Base-by-base conservation (phyloP, 2,888 invertebrate genomes). In the Hedychridium roseum region DNA sequence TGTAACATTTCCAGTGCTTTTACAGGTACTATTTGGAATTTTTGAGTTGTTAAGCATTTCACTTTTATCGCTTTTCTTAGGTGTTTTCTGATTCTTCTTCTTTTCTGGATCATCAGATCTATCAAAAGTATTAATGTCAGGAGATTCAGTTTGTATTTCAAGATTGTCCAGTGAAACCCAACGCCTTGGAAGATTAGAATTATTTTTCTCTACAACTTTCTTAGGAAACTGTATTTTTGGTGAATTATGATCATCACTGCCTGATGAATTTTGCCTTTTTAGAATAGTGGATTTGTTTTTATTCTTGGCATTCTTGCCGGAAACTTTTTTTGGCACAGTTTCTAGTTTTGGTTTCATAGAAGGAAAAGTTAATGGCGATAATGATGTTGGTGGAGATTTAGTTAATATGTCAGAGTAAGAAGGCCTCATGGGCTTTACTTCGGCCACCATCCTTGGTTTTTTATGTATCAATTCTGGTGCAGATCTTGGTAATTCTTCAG, bases 391-490 rank as follows among this genome's bases (percentile, higher is more conserved):
- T 5, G 81, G 82, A 4, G 82, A 82, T 79, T 92, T 92, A 20
- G 90, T 88, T 30, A 92, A 74, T 4, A 92, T 91, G 80, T 91
- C 92, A 0, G 92, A 92, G 74, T 92, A 92, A 9, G 90, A 88
- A 38, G 92, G 91, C 42, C 92, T 84, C 91, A 92, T 92, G 0
- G 92, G 92, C 68, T 90, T 90, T 0, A 92, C 92, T 80, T 92
- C 92, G 26, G 91, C 92, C 0, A 92, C 87, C 75, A 90, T 91
- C 39, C 91, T 83, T 45, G 82, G 82, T 57, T 88, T 89, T 63
- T 86, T 86, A 49, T 66, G 43, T 20, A 68, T 66, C 16, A 43
- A 31, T 11, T 68, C 66, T 1, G 50, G 47, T 3, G 53, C 43
- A 34, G 28, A 60, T 50, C 70, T 70, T 4, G 75, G 71, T 16